Conservation (phyloP, 2,797 vertebrate genomes). For the Eospalax fontanierii region DNA sequence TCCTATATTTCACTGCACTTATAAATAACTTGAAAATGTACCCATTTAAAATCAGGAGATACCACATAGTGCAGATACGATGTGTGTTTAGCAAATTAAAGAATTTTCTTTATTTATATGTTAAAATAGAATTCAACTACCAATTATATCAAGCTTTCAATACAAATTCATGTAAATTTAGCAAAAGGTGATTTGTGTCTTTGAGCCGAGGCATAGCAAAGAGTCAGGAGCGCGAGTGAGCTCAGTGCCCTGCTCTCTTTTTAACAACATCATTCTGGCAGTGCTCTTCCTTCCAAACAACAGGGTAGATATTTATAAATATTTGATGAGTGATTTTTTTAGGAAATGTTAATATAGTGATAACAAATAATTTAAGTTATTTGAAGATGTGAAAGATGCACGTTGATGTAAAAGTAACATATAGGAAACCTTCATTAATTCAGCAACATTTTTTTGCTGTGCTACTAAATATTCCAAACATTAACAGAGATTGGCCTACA, state of each 20-base stretch:
- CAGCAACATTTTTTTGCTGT: background rate
- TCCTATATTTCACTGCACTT: constrained; percentile 1
- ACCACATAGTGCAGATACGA: background rate
- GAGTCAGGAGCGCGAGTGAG: background rate
- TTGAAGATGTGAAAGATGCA: background rate
- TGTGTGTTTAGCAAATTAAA: background rate
- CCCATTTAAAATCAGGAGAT: constrained; percentile 39
- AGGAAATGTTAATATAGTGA: background rate
- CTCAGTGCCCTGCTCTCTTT: too few species aligned
- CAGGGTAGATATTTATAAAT: background rate
- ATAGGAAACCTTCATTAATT: background rate
- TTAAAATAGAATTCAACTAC: constrained; percentile 63
- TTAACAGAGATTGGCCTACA: background rate
- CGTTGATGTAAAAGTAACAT: background rate
- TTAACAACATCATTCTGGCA: too few species aligned
- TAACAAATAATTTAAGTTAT: constrained; percentile 11
- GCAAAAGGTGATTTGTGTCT: background rate
- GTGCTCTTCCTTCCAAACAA: too few species aligned
- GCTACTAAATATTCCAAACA: background rate
- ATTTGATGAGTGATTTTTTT: background rate
- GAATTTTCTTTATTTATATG: constrained; percentile 63
- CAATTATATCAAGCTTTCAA: constrained; percentile 50
- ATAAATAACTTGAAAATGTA: constrained; percentile 40
- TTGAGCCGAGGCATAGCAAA: background rate
- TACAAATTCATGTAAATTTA: constrained; percentile 42